phyloP scores from a whole-genome alignment of 2,888 invertebrate species.

The Spicauda simplicius region DNA sequence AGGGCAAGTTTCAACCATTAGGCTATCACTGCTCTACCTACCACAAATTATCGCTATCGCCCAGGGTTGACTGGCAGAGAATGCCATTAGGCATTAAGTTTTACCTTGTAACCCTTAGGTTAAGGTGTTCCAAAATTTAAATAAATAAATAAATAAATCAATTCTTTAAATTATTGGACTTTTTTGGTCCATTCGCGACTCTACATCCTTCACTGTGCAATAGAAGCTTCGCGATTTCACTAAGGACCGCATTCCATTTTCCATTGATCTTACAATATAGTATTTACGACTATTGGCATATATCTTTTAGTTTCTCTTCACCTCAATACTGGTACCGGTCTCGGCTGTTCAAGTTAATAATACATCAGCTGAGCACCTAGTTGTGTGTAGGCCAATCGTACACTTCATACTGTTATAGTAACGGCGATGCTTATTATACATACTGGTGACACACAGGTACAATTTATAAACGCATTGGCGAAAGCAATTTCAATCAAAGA shows the following conservation, averaged over 20 bases:
- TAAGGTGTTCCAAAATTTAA: too few species aligned
- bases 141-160: too few species aligned
- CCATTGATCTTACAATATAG: constrained; percentile 27
- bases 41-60: too few species aligned
- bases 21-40: too few species aligned
- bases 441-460: constrained; percentile 56
- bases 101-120: too few species aligned
- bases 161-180: too few species aligned
- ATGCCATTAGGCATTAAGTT: too few species aligned
- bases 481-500: constrained; percentile 24
- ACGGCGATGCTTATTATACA: constrained; percentile 67
- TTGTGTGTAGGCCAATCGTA: constrained; percentile 60
- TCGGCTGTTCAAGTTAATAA: constrained; percentile 56
- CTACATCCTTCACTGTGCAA: not conserved
- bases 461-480: constrained; percentile 23
- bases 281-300: constrained; percentile 28
- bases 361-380: constrained; percentile 58
- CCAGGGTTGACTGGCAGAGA: too few species aligned
- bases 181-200: not conserved
- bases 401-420: constrained; percentile 67
- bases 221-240: constrained; percentile 23
- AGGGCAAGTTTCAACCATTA: too few species aligned
- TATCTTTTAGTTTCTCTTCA: constrained; percentile 49
- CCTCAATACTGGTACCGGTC: constrained; percentile 65
- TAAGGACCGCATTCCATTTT: constrained; percentile 28